Percentiles rank a stretch among this genome's conserved stretches.
phyloP scores from a whole-genome alignment of 2,797 vertebrate genomes.

The Columba guinea region DNA sequence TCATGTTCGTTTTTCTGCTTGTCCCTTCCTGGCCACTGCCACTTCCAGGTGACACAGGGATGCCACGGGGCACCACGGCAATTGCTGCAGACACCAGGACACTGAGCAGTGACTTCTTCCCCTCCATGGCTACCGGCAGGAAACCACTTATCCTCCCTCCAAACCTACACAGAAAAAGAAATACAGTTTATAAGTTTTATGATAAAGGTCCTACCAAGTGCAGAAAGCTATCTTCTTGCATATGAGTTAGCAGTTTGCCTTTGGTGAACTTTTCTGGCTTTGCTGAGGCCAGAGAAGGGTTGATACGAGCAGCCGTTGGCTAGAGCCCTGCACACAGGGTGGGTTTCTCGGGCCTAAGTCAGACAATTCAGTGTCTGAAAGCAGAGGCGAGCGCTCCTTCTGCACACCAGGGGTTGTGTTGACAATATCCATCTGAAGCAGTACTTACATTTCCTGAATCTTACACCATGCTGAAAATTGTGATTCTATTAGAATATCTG shows the following conservation, averaged over 20 bases:
- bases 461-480: not conserved
- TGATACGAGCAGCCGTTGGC: not conserved
- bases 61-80: rapidly evolving
- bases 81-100: not conserved
- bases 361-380: not conserved
- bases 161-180: not conserved
- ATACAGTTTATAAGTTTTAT: not conserved
- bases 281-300: not conserved
- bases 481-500: not conserved
- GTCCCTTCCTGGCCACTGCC: not conserved
- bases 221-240: not conserved
- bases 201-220: not conserved
- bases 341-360: not conserved
- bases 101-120: not conserved
- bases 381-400: not conserved
- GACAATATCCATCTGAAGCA: not conserved
- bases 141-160: not conserved
- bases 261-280: not conserved
- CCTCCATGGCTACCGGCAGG: not conserved
- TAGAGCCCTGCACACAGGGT: not conserved
- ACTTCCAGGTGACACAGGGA: not conserved
- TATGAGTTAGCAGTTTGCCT: not conserved
- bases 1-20: not conserved
- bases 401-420: not conserved
- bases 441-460: not conserved